These are phyloP conservation scores for Archocentrus centrarchus DNA, from an alignment of 2,113 vertebrate species.

Conservation along the genomic window DNA sequence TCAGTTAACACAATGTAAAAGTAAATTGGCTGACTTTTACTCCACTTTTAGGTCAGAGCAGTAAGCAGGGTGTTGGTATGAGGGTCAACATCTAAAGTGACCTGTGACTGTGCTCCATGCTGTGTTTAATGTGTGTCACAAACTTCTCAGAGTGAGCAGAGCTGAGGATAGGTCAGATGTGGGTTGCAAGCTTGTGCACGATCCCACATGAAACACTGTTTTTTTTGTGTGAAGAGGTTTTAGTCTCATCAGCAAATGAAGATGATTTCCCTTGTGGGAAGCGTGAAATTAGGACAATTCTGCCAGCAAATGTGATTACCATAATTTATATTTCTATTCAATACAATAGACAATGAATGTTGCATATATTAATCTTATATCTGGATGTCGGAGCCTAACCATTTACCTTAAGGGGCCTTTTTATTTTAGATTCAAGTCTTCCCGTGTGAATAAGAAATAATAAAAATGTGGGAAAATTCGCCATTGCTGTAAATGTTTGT, in stretches of 20 bases:
- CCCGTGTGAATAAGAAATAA: neutral
- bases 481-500: neutral
- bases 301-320: conserved; percentile 34
- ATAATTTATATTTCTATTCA: neutral
- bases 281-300: conserved; percentile 22
- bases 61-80: neutral
- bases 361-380: neutral
- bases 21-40: neutral
- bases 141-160: neutral
- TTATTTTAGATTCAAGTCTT: neutral
- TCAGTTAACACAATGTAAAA: neutral
- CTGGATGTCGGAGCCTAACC: neutral
- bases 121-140: conserved; percentile 25
- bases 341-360: neutral
- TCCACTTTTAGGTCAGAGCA: neutral
- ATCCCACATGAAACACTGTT: conserved; percentile 31
- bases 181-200: conserved; percentile 1
- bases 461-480: too few relatives aligned
- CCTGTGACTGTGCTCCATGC: conserved; percentile 4
- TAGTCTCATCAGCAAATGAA: conserved; percentile 13
- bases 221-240: neutral
- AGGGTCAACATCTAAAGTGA: conserved; percentile 23
- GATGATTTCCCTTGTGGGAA: conserved; percentile 45
- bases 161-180: neutral
- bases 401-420: neutral